Conservation (phyloP, 2,113 vertebrate species). For the Myotis yumanensis region DNA sequence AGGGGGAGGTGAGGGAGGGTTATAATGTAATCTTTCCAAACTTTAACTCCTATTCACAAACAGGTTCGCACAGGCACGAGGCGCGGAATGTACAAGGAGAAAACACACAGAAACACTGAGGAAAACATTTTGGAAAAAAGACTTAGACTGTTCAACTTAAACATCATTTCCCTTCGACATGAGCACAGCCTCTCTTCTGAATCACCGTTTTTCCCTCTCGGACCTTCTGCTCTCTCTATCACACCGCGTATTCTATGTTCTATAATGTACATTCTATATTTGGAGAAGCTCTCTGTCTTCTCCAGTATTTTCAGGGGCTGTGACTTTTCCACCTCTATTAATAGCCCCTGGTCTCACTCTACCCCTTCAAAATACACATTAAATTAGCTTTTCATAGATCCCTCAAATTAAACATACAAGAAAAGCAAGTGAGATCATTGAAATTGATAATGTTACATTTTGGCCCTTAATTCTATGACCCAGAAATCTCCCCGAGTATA, state of each 20-base stretch:
- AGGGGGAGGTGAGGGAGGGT: background rate
- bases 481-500: background rate
- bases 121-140: background rate
- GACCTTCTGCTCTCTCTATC: background rate
- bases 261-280: background rate
- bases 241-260: background rate
- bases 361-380: background rate
- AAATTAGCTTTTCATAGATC: background rate
- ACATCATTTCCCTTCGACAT: background rate
- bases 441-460: background rate
- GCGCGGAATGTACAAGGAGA: fast-evolving
- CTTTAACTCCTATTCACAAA: background rate
- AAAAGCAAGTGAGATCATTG: background rate
- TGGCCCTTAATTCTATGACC: background rate
- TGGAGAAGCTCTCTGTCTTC: background rate
- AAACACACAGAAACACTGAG: background rate
- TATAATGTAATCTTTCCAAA: background rate
- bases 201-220: background rate
- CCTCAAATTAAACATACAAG: background rate
- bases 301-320: background rate
- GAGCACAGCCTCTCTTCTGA: background rate
- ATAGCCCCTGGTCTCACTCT: background rate
- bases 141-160: background rate
- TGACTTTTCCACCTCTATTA: background rate
- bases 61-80: background rate